A percentile compares a stretch with the other conserved stretches of the same genome.
phyloP scores from a whole-genome alignment of 1,140 invertebrate genomes.

The Diachasma alloeum region DNA sequence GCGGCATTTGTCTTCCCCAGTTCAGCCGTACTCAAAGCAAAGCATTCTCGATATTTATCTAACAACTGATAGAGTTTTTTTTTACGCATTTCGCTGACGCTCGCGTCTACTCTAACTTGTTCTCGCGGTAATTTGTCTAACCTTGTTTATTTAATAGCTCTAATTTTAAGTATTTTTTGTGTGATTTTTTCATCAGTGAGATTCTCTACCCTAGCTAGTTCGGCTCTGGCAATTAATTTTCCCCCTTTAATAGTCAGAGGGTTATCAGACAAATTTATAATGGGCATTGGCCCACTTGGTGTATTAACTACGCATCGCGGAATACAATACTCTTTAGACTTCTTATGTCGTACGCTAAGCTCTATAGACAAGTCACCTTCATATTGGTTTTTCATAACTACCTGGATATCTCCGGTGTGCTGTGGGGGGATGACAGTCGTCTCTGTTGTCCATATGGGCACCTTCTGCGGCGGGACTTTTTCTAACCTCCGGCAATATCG shows the following conservation, averaged over 20 bases:
- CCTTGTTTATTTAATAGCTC: neutral
- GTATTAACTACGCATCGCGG: slow-evolving; percentile 26
- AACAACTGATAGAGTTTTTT: slow-evolving; percentile 22
- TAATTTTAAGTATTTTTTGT: neutral
- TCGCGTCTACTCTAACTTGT: slow-evolving; percentile 9
- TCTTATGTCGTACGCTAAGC: slow-evolving; percentile 28
- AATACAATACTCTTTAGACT: slow-evolving; percentile 17
- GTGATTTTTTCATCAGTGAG: neutral
- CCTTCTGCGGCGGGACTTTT: slow-evolving; percentile 19
- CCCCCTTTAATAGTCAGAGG: slow-evolving; percentile 5
- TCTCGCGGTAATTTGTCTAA: slow-evolving; percentile 10
- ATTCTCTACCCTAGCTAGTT: neutral
- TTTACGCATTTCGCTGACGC: neutral
- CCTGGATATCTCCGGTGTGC: slow-evolving; percentile 27
- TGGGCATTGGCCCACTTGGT: neutral
- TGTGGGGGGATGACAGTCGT: slow-evolving; percentile 22
- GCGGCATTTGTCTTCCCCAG: slow-evolving; percentile 35
- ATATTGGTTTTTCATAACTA: slow-evolving; percentile 21
- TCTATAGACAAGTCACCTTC: slow-evolving; percentile 28
- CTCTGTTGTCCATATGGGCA: slow-evolving; percentile 23
- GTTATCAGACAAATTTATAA: slow-evolving; percentile 26
- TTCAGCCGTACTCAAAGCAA: slow-evolving; percentile 27
- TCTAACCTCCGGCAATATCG: slow-evolving; percentile 30
- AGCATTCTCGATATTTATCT: slow-evolving; percentile 35
- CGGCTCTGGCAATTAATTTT: slow-evolving; percentile 17